Evolutionary conservation across 2,888 invertebrate species (phyloP).

Genomic region (Lepetodrilus schrolli): DNA sequence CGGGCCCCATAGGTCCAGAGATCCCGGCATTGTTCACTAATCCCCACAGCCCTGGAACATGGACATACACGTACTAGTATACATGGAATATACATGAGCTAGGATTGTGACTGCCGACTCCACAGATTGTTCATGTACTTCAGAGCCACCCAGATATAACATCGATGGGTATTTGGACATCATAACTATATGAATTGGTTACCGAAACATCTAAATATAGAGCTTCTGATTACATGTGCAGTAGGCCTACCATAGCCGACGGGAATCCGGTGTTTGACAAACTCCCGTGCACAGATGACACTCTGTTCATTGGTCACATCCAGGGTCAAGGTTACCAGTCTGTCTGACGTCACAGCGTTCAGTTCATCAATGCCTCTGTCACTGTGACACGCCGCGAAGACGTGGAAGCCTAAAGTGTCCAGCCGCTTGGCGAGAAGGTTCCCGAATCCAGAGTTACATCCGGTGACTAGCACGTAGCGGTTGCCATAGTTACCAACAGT

Average conservation of each 20-base stretch:
- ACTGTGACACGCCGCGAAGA: conserved; percentile 57
- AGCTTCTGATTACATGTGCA: too few relatives aligned
- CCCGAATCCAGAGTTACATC: conserved; percentile 68
- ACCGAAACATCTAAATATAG: too few relatives aligned
- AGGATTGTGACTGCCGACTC: too few relatives aligned
- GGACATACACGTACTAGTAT: too few relatives aligned
- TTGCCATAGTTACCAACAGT: conserved; percentile 41
- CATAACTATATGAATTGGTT: too few relatives aligned
- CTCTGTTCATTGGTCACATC: conserved; percentile 40
- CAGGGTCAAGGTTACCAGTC: conserved; percentile 25
- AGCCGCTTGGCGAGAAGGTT: conserved; percentile 53
- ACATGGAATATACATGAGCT: too few relatives aligned
- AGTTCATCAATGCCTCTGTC: conserved; percentile 43
- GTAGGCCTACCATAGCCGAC: conserved; percentile 39
- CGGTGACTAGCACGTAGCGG: conserved; percentile 60
- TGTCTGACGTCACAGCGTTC: conserved; percentile 36
- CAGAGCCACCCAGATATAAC: too few relatives aligned
- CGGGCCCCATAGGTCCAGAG: conserved; percentile 10
- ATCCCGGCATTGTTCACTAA: conserved; percentile 52
- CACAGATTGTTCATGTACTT: too few relatives aligned
- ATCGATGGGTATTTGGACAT: too few relatives aligned
- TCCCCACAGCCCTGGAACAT: conserved; percentile 49
- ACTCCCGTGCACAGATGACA: conserved; percentile 31
- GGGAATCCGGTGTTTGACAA: conserved; percentile 37
- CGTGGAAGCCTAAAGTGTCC: conserved; percentile 51